phyloP scores from a whole-genome alignment of 2,797 vertebrate species.

The Alfaro cultratus region DNA sequence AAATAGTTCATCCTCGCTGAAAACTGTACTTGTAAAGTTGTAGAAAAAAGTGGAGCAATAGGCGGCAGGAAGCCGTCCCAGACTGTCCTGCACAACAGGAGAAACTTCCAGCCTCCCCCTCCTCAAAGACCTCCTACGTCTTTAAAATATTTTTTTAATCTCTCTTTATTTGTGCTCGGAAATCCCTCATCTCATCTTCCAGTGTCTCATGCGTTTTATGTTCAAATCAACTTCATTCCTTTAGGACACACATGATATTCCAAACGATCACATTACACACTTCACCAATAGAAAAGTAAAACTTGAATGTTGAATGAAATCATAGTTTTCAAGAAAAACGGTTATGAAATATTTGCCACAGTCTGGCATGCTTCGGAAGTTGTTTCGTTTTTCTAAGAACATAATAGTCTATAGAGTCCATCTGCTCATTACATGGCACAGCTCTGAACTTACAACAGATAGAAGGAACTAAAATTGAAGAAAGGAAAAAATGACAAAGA shows the following conservation, averaged over 20 bases:
- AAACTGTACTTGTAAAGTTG: background rate
- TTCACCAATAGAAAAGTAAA: background rate
- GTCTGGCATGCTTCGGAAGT: background rate
- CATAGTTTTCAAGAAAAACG: background rate
- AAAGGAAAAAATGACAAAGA: constrained; percentile 31
- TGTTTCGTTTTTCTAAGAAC: background rate
- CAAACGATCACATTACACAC: background rate
- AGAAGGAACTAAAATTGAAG: constrained; percentile 9
- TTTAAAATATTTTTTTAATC: constrained; percentile 28
- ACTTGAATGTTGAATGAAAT: background rate
- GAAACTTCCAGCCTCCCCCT: constrained; percentile 61
- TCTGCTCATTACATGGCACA: background rate
- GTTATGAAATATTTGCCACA: background rate
- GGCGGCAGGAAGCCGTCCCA: constrained; percentile 24
- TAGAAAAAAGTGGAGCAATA: constrained; percentile 6
- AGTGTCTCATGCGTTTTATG: background rate
- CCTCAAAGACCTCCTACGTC: constrained; percentile 22
- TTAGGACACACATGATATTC: background rate
- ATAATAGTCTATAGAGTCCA: background rate
- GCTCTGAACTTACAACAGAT: background rate
- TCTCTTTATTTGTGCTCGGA: constrained; percentile 38
- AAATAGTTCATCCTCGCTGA: background rate
- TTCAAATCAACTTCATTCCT: background rate
- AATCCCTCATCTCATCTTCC: constrained; percentile 43
- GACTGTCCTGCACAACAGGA: constrained; percentile 58